Evolutionary conservation across 2,113 vertebrate species (phyloP).

Genomic region (Silurus glanis): DNA sequence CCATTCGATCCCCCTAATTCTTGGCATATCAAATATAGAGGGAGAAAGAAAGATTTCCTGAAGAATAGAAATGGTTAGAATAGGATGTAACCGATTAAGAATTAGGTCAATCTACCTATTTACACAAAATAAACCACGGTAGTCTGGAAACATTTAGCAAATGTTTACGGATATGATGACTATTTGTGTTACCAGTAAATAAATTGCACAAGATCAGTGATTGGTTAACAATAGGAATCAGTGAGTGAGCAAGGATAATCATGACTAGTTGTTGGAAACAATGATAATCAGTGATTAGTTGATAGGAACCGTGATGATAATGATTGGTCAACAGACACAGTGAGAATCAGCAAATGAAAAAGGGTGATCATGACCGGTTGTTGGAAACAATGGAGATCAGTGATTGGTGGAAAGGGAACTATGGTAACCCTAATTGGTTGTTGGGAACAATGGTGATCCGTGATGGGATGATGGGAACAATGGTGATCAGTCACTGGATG

Average conservation of each 20-base stretch:
- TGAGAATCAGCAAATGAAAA: too few species aligned
- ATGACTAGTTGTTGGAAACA: too few species aligned
- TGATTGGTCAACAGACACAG: background rate
- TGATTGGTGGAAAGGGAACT: background rate
- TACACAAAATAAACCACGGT: background rate
- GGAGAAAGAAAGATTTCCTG: background rate
- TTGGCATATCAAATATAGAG: too few species aligned
- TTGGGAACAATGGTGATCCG: too few species aligned
- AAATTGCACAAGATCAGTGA: background rate
- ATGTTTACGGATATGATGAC: background rate
- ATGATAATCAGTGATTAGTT: background rate
- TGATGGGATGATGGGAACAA: too few species aligned
- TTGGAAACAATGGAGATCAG: background rate
- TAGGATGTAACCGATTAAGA: background rate
- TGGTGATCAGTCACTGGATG: too few species aligned
- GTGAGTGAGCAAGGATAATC: background rate
- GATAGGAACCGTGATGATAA: background rate
- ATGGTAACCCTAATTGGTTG: too few species aligned
- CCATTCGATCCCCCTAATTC: background rate
- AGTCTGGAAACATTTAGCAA: background rate
- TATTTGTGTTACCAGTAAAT: background rate
- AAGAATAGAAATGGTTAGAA: background rate
- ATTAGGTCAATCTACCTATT: background rate
- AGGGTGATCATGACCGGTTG: too few species aligned
- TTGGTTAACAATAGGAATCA: background rate